A percentile compares a stretch with the other conserved stretches of the same genome.
These are phyloP conservation scores for Antigone vipio DNA, from an alignment of 2,113 vertebrate species.

Conservation along the genomic window DNA sequence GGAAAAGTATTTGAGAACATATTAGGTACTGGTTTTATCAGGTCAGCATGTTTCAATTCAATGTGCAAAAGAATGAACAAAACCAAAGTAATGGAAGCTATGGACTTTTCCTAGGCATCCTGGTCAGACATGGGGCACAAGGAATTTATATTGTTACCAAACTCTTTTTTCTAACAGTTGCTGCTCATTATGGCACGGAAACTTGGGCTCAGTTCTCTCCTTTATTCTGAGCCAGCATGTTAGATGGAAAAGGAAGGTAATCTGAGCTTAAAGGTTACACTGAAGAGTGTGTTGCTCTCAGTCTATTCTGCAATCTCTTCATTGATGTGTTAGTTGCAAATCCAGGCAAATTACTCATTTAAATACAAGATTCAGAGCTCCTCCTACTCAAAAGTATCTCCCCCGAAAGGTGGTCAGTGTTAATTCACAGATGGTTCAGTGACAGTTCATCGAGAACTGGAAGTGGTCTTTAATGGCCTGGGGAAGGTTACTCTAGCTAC, in stretches of 20 bases:
- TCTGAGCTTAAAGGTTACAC: not conserved
- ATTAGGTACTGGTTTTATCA: not conserved
- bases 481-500: not conserved
- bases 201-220: not conserved
- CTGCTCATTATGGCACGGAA: not conserved
- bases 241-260: not conserved
- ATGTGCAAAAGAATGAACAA: not conserved
- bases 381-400: not conserved
- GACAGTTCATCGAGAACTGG: not conserved
- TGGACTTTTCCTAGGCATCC: not conserved
- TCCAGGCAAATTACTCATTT: not conserved
- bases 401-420: no score
- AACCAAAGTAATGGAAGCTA: not conserved
- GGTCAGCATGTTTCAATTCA: not conserved
- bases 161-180: not conserved
- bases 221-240: not conserved
- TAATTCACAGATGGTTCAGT: not conserved
- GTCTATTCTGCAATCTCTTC: not conserved
- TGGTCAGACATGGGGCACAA: not conserved
- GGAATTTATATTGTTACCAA: not conserved
- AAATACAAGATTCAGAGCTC: not conserved
- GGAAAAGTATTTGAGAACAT: not conserved
- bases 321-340: not conserved
- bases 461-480: not conserved
- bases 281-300: not conserved